phyloP scores from a whole-genome alignment of 2,888 invertebrate species.

The Acleris laterana region DNA sequence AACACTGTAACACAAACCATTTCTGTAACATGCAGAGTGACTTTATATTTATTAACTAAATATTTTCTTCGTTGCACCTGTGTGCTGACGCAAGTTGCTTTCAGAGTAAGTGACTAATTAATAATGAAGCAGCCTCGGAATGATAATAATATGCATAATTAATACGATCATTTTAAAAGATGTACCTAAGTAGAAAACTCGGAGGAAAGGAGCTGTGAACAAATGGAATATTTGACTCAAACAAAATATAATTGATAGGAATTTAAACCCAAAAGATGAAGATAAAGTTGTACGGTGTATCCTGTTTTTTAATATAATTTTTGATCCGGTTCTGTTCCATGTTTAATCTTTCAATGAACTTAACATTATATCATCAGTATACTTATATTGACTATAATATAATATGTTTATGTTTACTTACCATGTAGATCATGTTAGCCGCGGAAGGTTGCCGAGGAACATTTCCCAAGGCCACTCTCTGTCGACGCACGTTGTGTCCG shows the following conservation, averaged over 20 bases:
- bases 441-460: conserved; percentile 46
- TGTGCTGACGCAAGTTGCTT: conserved; percentile 11
- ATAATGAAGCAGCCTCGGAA: background rate
- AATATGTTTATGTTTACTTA: conserved; percentile 19
- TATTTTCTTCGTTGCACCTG: conserved; percentile 2
- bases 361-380: background rate
- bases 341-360: background rate
- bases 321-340: background rate
- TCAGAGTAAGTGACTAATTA: background rate
- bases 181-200: too few species aligned
- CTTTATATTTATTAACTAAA: background rate
- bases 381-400: too few species aligned
- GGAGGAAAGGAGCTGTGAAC: too few species aligned
- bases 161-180: too few species aligned
- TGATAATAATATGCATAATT: background rate
- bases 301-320: background rate
- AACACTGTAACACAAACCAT: too few species aligned
- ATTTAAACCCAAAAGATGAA: too few species aligned
- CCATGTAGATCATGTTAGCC: conserved; percentile 47
- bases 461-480: conserved; percentile 43
- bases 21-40: too few species aligned
- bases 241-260: too few species aligned
- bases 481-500: conserved; percentile 46
- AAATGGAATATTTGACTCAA: too few species aligned
- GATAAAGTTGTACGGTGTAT: too few species aligned